Percentiles rank a stretch among this genome's conserved stretches.
phyloP scores from a whole-genome alignment of 2,888 invertebrate species.

The Drosophila mimica region DNA sequence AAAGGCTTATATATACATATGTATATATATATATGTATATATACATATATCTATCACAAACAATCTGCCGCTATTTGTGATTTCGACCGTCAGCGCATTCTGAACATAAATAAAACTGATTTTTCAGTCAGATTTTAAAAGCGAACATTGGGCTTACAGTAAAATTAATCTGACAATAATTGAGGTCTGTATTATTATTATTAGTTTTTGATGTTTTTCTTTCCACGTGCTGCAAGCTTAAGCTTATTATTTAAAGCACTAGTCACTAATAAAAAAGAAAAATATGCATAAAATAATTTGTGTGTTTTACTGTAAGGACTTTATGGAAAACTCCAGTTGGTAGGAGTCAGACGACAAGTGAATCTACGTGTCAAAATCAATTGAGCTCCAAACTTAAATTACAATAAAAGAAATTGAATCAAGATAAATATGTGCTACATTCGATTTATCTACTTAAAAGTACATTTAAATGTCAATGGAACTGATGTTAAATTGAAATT shows the following conservation, averaged over 20 bases:
- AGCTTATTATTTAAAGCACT: not conserved
- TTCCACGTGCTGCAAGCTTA: not conserved
- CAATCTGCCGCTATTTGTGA: not conserved
- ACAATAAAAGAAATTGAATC: not conserved
- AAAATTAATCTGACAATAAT: not conserved
- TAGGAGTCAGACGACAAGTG: not conserved
- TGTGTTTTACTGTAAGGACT: not conserved
- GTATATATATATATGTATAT: not conserved
- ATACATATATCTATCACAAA: not conserved
- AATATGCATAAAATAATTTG: no score
- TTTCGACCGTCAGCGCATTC: not conserved
- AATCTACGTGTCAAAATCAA: constrained; percentile 5
- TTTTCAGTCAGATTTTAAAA: not conserved
- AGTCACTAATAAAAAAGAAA: not conserved
- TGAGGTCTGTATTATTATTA: not conserved
- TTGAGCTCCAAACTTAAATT: not conserved
- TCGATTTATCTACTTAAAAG: not conserved
- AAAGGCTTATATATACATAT: not conserved
- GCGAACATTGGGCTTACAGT: not conserved
- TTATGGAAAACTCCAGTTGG: not conserved
- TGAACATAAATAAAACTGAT: not conserved
- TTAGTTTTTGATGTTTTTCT: not conserved
- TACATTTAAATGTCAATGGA: not conserved
- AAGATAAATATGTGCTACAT: not conserved
- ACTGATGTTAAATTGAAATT: not conserved